Evolutionary conservation across 2,797 vertebrate species (phyloP).

Genomic region (Acanthopagrus latus): DNA sequence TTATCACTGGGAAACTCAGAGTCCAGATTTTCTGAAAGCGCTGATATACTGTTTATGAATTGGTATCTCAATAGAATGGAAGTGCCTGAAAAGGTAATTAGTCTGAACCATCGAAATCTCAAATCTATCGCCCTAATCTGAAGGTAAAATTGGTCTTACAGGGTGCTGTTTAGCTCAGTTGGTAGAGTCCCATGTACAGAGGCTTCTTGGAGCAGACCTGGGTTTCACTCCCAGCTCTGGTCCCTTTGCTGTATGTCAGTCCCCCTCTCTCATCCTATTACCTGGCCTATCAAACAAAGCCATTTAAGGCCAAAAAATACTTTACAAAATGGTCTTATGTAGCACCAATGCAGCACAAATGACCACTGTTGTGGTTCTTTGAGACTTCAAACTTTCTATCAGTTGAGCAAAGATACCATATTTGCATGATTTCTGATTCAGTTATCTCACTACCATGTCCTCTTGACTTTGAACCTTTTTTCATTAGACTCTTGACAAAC

Average conservation of each 20-base stretch:
- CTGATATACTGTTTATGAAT: too few species aligned
- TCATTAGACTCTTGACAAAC: not conserved
- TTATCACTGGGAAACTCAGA: too few species aligned
- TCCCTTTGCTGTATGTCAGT: too few species aligned
- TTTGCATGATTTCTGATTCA: not conserved
- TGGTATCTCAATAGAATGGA: too few species aligned
- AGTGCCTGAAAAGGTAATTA: not conserved
- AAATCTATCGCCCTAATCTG: not conserved
- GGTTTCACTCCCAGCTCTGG: too few species aligned
- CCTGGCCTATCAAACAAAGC: too few species aligned
- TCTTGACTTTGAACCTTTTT: not conserved
- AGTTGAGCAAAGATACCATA: not conserved
- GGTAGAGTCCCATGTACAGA: too few species aligned
- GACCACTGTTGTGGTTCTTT: not conserved
- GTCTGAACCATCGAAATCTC: not conserved
- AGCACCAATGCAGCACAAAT: not conserved
- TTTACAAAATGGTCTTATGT: not conserved
- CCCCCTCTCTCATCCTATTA: too few species aligned
- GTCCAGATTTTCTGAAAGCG: not conserved
- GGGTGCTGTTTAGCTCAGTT: too few species aligned
- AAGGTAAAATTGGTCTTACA: not conserved
- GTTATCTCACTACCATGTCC: not conserved
- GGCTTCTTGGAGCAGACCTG: too few species aligned
- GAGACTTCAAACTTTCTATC: not conserved
- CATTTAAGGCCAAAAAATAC: too few species aligned